Evolutionary conservation across 2,113 vertebrate genomes (phyloP), one percentile per base, ranked within the genome.

Genomic region (Passer montanus): DNA sequence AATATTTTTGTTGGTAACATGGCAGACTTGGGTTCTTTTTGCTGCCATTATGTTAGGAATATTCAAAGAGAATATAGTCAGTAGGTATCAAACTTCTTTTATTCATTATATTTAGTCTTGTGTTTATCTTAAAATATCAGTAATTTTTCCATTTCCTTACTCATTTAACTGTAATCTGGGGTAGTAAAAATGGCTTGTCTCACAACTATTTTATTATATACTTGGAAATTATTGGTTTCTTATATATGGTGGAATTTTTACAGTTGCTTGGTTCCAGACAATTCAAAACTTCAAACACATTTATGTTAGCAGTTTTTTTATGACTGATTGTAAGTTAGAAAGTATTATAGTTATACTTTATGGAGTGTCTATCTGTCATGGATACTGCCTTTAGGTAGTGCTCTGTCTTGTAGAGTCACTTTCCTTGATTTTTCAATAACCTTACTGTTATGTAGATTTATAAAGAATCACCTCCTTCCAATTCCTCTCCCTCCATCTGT

Each of bases 11-110:
- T 24, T 59, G 9, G 28, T 78, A 10, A 52, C 4, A 21, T 0
- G 6, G 15, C 9, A 53, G 46, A 22, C 4, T 22, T 39, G 27
- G 3, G 3, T 52, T 59, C 5, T 35, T 66, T 93, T 49, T 44
- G 4, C 13, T 68, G 6, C 8, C 53, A 8, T 22, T 53, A 9
- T 0, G 0, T n/a, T 52, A 37, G 1, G 3, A 74, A 31, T 41
- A 53, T 39, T 83, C 62, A 46, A 63, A 82, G 4, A 44, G 1
- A 76, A 39, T 3, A 35, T 10, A 19, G 15, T 43, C 9, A 53
- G 17, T 52, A 77, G 3, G 11, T 56, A 80, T 87, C 6, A 67
- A 52, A 24, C 2, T 9, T 60, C 13, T 33, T 46, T 35, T 10
- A 64, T 52, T 66, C 2, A n/a, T 66, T 37, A 47, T 28, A 66